Evolutionary conservation across 2,113 vertebrate species (phyloP), one percentile per base, ranked within the genome.

Genomic region (Merops nubicus): DNA sequence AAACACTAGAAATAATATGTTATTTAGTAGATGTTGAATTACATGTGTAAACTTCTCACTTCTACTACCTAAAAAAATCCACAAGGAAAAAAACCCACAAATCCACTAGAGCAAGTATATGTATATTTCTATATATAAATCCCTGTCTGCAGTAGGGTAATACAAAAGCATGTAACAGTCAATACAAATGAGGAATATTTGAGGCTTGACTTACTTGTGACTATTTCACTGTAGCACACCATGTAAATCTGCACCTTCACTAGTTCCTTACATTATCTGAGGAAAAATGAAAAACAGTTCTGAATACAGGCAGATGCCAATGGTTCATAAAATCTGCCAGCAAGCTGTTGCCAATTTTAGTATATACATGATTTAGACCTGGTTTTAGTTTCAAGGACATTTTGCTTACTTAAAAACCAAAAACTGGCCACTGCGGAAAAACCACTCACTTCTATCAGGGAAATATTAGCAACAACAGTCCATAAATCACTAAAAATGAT

Each of bases 381-480:
- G 64, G 0, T 86, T 95, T 95, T 62, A 85, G 22, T 93, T 91
- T 86, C 83, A 96, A 40, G 86, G 93, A 90, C 38, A 74, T 74
- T 94, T 93, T 74, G 17, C 54, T 88, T 91, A 77, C 81, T 91
- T 90, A 67, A 95, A 96, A 79, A 43, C 75, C 53, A 90, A 88
- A 93, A 93, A 57, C 19, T 60, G 47, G 26, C 42, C 88, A 92
- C 68, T 25, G 59, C 82, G 79, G 85, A 76, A 60, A 89, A 92
- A 13, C 15, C 15, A 36, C 20, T 77, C 25, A 40, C 69, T 86
- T 86, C 81, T 84, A 81, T 81, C 47, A 48, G 47, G 42, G 75
- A 85, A 95, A 95, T 88, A 93, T 56, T 65, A 90, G 51, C 72
- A 96, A 40, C n/a, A 90, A 68, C 90, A 94, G 92, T 36, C 85